phyloP scores from a whole-genome alignment of 1,140 invertebrate species.

The Oedothorax gibbosus region DNA sequence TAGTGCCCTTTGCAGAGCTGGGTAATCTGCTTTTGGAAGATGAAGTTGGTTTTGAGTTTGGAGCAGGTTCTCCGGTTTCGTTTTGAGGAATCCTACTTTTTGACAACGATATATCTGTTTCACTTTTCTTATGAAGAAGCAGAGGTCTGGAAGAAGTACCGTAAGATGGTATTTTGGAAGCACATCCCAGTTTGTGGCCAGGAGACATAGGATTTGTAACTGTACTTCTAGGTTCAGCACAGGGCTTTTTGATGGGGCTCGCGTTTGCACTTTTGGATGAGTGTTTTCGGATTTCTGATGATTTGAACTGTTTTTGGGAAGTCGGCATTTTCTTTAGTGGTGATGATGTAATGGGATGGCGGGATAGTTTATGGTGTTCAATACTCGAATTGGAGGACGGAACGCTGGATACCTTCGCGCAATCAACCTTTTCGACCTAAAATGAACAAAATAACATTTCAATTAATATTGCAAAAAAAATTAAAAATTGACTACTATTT shows the following conservation, averaged over 20 bases:
- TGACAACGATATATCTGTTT: conserved; percentile 12
- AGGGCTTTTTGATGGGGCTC: not conserved
- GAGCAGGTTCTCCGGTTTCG: conserved; percentile 8
- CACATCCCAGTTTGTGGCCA: conserved; percentile 17
- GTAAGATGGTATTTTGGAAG: conserved; percentile 53
- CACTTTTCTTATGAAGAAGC: conserved; percentile 26
- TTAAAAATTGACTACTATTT: not conserved
- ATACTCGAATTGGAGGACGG: not conserved
- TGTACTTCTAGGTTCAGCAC: conserved; percentile 23
- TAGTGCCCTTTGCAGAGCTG: not conserved
- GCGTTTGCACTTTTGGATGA: conserved; percentile 29
- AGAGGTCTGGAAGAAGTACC: conserved; percentile 12
- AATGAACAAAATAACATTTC: not conserved
- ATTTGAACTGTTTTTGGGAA: conserved; percentile 23
- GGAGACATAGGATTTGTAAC: conserved; percentile 20
- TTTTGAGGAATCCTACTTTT: not conserved
- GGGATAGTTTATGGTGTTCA: conserved; percentile 38
- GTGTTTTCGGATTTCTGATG: conserved; percentile 33
- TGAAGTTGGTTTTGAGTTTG: conserved; percentile 28
- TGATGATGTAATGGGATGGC: conserved; percentile 44
- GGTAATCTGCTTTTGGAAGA: conserved; percentile 10
- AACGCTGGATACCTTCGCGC: not conserved
- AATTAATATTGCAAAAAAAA: not conserved
- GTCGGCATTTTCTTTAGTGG: conserved; percentile 5
- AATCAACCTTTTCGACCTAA: not conserved